These are phyloP conservation scores for Orchesellides sinensis DNA, from an alignment of 2,888 invertebrate genomes.

Conservation along the genomic window DNA sequence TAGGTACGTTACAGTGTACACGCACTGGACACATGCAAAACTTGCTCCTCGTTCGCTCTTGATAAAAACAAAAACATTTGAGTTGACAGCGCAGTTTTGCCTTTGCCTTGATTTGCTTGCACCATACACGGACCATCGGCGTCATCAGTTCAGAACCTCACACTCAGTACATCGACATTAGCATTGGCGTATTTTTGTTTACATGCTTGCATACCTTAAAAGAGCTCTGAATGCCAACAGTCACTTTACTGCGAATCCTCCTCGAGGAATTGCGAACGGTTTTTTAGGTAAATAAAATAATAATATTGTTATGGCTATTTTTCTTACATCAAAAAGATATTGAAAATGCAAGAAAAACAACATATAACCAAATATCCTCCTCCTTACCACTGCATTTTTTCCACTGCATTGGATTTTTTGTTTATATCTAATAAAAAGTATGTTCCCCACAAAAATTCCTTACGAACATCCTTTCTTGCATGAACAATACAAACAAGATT, in stretches of 20 bases:
- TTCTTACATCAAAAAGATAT: background rate
- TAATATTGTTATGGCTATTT: background rate
- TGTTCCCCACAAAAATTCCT: too few species aligned
- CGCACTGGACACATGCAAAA: slow-evolving; percentile 61
- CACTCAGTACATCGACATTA: background rate
- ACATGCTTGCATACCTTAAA: too few species aligned
- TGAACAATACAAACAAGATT: slow-evolving; percentile 16
- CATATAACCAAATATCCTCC: too few species aligned
- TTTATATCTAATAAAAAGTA: background rate
- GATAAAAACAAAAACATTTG: slow-evolving; percentile 36
- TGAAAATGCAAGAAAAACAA: background rate
- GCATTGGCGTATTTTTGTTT: background rate
- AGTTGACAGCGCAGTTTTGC: background rate
- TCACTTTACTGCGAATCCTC: background rate
- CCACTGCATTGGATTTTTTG: slow-evolving; percentile 15
- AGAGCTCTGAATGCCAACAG: background rate
- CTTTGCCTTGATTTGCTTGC: slow-evolving; percentile 9
- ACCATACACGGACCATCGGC: background rate
- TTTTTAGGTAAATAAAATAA: background rate
- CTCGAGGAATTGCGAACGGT: too few species aligned
- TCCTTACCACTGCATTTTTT: slow-evolving; percentile 9
- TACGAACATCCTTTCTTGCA: slow-evolving; percentile 4
- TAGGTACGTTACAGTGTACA: slow-evolving; percentile 24
- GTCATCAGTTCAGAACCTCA: too few species aligned
- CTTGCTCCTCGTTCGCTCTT: background rate